Base-by-base conservation (phyloP, 2,888 invertebrate species). In the Hermodice carunculata region DNA sequence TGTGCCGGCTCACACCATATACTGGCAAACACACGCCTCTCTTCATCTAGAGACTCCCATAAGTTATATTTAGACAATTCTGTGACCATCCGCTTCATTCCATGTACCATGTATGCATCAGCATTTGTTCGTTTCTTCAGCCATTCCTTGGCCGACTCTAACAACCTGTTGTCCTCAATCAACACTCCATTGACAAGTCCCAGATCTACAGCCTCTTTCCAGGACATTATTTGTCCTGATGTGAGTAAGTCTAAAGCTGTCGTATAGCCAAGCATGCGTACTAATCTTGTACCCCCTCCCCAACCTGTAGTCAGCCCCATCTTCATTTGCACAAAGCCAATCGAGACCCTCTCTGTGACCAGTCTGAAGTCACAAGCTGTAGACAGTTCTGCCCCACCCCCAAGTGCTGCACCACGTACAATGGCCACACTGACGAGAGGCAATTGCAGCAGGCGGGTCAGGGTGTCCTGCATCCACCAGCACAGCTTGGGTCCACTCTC, bases 311-410 rank as follows among this genome's bases (percentile, higher is more conserved):
- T 81, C 1, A 89, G 78, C 0, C 88, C 88, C 86, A 89, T 86
- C 69, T 79, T 82, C 11, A 44, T 49, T 69, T 89, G 88, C 4
- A 89, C 87, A 73, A 88, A 89, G 6, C 86, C 86, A 34, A 89
- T 80, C 54, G 80, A 82, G 1, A 86, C 84, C 1, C 67, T 60
- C 0, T 72, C 52, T 0, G 85, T 81, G 77, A 88, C 81, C 1
- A 89, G 66, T 19, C 89, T 78, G 66, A 87, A 88, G 74, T 89
- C 89, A 74, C 88, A 88, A 1, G 87, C 83, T 24, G 86, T 81
- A 0, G 86, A 79, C 8, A 89, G 61, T 76, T 89, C 89, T 1
- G 89, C 88, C 3, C 89, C 89, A 1, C 89, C 89, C 6, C 90
- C 89, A 1, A 89, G 69, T 1, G 89, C 88, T 65, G 76, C 76